Evolutionary conservation across 2,888 invertebrate species (phyloP).

Genomic region (Belgica antarctica): DNA sequence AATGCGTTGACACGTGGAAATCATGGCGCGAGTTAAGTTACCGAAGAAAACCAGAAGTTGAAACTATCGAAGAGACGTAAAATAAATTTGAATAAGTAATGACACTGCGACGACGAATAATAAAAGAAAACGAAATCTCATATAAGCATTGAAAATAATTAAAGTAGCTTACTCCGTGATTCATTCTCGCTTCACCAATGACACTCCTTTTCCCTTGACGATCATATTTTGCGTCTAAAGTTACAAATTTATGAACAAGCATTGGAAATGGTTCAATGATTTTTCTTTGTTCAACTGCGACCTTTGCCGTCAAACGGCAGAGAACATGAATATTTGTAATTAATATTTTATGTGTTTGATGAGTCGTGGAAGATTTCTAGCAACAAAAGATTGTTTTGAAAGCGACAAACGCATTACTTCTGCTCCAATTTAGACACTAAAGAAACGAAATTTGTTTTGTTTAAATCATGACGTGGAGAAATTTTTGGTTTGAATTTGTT

Average conservation of each 20-base stretch:
- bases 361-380: background rate
- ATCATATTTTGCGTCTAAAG: background rate
- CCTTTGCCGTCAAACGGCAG: background rate
- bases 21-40: constrained; percentile 24
- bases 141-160: constrained; percentile 12
- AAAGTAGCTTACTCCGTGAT: constrained; percentile 28
- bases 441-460: background rate
- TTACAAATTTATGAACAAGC: constrained; percentile 10
- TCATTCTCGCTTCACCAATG: constrained; percentile 6
- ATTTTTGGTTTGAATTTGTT: background rate
- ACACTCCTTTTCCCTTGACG: constrained; percentile 38
- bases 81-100: constrained; percentile 37
- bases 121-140: background rate
- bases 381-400: background rate
- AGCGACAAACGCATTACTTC: background rate
- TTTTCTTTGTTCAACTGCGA: background rate
- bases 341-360: background rate
- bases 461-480: background rate
- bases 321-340: no score
- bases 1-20: constrained; percentile 43
- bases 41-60: background rate
- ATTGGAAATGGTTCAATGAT: constrained; percentile 13
- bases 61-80: background rate
- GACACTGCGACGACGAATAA: background rate
- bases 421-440: background rate